Conservation (phyloP, 2,797 vertebrate species). For the Coluber constrictor region DNA sequence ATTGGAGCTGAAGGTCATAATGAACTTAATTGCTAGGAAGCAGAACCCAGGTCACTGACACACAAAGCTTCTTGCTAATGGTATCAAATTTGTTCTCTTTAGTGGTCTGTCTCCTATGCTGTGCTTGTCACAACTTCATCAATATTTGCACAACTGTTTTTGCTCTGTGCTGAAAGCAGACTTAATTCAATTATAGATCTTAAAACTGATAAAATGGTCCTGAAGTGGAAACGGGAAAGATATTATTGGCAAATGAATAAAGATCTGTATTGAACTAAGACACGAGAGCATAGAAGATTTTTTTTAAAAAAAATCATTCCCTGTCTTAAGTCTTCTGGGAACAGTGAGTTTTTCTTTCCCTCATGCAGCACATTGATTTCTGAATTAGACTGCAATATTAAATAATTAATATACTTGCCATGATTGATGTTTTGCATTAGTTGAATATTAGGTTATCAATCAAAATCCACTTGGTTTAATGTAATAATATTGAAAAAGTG, state of each 20-base stretch:
- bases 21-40: constrained; percentile 73
- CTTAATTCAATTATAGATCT: constrained; percentile 84
- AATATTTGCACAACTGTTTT: constrained; percentile 67
- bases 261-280: constrained; percentile 83
- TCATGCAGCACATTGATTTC: constrained; percentile 90
- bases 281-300: constrained; percentile 73
- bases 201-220: constrained; percentile 83
- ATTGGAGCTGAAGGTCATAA: constrained; percentile 73
- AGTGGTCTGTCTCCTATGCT: constrained; percentile 65
- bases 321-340: constrained; percentile 82
- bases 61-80: constrained; percentile 44
- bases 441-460: constrained; percentile 99
- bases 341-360: constrained; percentile 77
- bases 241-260: constrained; percentile 92
- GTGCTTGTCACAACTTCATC: constrained; percentile 75
- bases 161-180: constrained; percentile 76
- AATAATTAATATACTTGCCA: constrained; percentile 99
- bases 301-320: constrained; percentile 68
- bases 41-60: constrained; percentile 55
- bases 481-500: constrained; percentile 99
- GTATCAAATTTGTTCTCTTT: constrained; percentile 61
- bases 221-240: constrained; percentile 81
- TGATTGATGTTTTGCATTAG: constrained; percentile 99
- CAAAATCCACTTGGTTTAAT: constrained; percentile 99
- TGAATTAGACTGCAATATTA: constrained; percentile 99